Base-by-base conservation (phyloP, 2,113 vertebrate species). In the Litocranius walleri region DNA sequence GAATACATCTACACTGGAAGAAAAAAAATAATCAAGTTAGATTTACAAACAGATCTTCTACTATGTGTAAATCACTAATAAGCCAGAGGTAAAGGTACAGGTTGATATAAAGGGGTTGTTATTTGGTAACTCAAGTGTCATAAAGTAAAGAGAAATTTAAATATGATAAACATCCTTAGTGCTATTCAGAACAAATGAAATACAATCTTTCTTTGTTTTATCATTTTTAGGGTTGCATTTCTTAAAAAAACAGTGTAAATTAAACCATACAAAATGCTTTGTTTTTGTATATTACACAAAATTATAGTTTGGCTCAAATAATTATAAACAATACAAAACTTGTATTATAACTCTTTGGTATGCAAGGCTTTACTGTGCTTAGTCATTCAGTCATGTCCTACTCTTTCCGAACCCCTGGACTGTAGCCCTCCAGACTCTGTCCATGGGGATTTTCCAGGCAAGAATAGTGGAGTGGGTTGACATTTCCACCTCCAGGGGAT, bases 131-230 rank as follows among this genome's bases (percentile, higher is more conserved):
- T 91, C 29, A 88, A 3, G 15, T 77, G 83, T 52, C 29, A 45
- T 27, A 48, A 48, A 14, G 10, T 52, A n/a, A 82, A 56, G 30
- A 84, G 19, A 48, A 21, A 13, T 59, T 95, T 89, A 30, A 61
- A 95, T 88, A 94, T 52, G 14, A 56, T 85, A 21, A 67, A 78
- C 11, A 74, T 15, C 7, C 14, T 96, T 89, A 43, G 33, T 29
- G 57, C 81, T 57, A 45, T 71, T 84, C 52, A 95, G 36, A 83
- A 67, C 7, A 93, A 86, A 71, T 57, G 5, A 83, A 93, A 52
- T 40, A 33, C 6, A 82, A 78, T 64, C 25, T 77, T 61, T 61
- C 17, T 62, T 33, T 88, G 10, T 56, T 87, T 80, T 80, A 74
- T 13, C 25, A 61, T 45, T 62, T 74, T 56, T 77, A 23, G 48